Evolutionary conservation across 2,888 invertebrate species (phyloP).

Genomic region (Nomada flava): DNA sequence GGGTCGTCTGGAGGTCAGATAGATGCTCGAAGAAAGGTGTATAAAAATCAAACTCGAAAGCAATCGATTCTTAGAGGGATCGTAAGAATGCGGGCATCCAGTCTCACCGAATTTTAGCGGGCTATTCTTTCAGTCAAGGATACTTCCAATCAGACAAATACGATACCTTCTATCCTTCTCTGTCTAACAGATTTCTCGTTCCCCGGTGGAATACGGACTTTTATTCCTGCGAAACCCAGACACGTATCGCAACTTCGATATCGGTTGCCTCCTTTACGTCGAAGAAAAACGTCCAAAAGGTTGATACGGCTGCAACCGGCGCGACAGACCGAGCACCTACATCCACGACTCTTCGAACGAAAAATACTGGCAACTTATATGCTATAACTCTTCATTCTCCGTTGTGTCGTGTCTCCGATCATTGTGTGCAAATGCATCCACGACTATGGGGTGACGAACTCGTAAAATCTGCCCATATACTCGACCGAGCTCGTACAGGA

Average conservation of each 20-base stretch:
- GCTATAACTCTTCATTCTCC: constrained; percentile 55
- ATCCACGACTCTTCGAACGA: constrained; percentile 29
- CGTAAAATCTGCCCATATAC: constrained; percentile 49
- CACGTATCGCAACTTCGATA: constrained; percentile 51
- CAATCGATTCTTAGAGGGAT: constrained; percentile 1
- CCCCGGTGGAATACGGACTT: background rate
- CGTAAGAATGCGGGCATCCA: background rate
- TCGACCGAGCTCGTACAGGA: background rate
- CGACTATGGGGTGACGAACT: constrained; percentile 38
- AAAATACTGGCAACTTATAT: constrained; percentile 51
- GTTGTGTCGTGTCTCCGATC: constrained; percentile 29
- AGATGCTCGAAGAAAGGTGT: background rate
- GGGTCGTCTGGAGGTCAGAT: background rate
- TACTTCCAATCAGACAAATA: background rate
- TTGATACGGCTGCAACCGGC: constrained; percentile 16
- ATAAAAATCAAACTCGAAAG: background rate
- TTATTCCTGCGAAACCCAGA: constrained; percentile 19
- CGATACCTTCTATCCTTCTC: background rate
- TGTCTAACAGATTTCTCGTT: background rate
- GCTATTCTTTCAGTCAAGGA: background rate
- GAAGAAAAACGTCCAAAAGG: constrained; percentile 35
- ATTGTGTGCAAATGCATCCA: constrained; percentile 33
- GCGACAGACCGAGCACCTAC: background rate
- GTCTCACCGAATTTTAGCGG: constrained; percentile 18
- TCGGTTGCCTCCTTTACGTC: constrained; percentile 32